Base-by-base conservation (phyloP, 2,797 vertebrate species). In the Serranus cabrilla region DNA sequence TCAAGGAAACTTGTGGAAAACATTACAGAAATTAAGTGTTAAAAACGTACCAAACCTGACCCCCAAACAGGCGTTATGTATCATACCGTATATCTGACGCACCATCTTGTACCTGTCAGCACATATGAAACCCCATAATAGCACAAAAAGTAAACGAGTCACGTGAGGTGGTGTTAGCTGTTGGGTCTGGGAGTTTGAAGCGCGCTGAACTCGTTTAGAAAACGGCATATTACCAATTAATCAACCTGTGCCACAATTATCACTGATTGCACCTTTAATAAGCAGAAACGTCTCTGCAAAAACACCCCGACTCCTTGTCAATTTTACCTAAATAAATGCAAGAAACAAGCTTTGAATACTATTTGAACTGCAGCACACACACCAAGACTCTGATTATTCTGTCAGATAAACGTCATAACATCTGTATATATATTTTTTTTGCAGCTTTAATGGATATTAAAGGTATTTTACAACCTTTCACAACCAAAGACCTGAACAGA, bases 191-290 rank as follows among this genome's bases (percentile, higher is more conserved):
- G 37, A 42, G 40, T 42, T 42, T 13, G 13, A 11, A 42, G 40
- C 40, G 2, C 6, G 34, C 34, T 9, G 34, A 34, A 43, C 40
- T 42, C 2, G 4, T 42, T 31, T 0, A 42, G 10, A 12, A 39
- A 39, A 11, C 40, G 51, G 17, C 49, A 23, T 52, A 52, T 27
- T 39, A 21, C 13, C 1, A 12, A 42, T 40, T 21, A 21, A 39
- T 10, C 21, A 21, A 39, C 10, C 17, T 42, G 37, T 59, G 20
- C 9, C 14, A 9, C 4, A 59, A 23, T 25, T 23, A 31, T 55
- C 12, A 47, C 23, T 34, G 50, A 76, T 7, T 61, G 52, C 61
- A 58, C 61, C 52, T 75, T 68, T 61, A 55, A 55, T 7, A 6
- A 42, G n/a, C n/a, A 34, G 45, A 6, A 34, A 34, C 34, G 34